Evolutionary conservation across 2,113 vertebrate genomes (phyloP), one percentile per base, ranked within the genome.

Genomic region (Ivindomyrus marchei): DNA sequence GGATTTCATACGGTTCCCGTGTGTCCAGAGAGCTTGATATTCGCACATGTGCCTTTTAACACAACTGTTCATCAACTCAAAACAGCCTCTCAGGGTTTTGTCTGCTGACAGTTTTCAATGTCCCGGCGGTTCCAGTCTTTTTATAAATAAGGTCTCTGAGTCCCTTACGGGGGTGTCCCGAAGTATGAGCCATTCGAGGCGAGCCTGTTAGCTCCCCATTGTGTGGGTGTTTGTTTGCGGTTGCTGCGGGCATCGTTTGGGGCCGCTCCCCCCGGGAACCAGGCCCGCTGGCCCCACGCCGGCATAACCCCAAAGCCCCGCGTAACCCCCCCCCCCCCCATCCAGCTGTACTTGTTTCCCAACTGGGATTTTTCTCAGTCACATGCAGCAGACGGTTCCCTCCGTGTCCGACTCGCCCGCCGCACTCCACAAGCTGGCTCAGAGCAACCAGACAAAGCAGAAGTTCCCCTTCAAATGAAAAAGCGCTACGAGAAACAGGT

Each of bases 61-160:
- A 27, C n/a, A n/a, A 66, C 58, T 27, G 58, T 66, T 27, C 58
- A 27, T 11, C 58, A 66, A 0, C 24, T 66, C 58, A 10, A 66
- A n/a, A 66, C 24, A 42, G 84, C 21, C 84, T 85, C 19, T 46
- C 17, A 47, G 10, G 9, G 19, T 21, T 53, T 47, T 27, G 83
- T 46, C 19, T 24, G 45, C 24, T 47, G 19, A 49, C 21, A 49
- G 53, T 45, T 46, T 13, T 89, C 80, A 31, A 91, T 56, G 13
- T 93, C 91, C 94, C 95, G 93, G 95, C 93, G 94, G 93, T 96
- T 97, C 96, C 96, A 97, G 96, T 96, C 96, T 86, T 94, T 31
- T n/a, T 94, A 94, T 94, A 92, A 93, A 93, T 94, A 94, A 83
- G 39, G 77, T 83, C 31, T 83, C 42, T 45, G 15, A 83, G 77